Base-by-base conservation (phyloP, 1,140 invertebrate species). In the Orius insidiosus region DNA sequence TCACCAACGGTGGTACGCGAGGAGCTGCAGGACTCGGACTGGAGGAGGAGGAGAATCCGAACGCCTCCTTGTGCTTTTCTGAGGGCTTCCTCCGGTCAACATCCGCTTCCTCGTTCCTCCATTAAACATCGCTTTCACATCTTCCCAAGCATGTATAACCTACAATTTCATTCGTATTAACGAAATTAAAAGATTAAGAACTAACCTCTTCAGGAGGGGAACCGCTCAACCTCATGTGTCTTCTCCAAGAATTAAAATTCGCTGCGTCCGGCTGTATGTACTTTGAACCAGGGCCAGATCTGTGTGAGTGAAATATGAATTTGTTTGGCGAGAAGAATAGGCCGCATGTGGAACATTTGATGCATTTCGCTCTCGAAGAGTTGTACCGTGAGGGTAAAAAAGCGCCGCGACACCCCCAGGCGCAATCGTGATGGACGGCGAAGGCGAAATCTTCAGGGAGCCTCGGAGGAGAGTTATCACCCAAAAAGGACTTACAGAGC, bases 101-200 rank as follows among this genome's bases (percentile, higher is more conserved):
- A 90, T 67, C 33, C 90, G 67, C 58, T 95, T 95, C 11, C 93
- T 72, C 0, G 87, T 94, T 0, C 90, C 92, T 0, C 92, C 92
- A 61, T 97, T 97, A 61, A 96, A 97, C 89, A 97, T 95, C 0
- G 92, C 90, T 69, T 96, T 95, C 0, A 95, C 89, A 62, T 96
- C 90, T 63, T 95, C 89, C 60, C 59, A 61, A 14, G 54, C 59
- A 48, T 62, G 58, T 1, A 53, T 47, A 3, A 68, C 41, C 41
- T 43, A 30, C 2, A 30, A n/a, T 3, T 5, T 3, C n/a, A 24
- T n/a, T n/a, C n/a, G n/a, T 36, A 9, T 4, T 36, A 36, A 36
- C n/a, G 9, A 36, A 11, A 11, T 4, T 5, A 36, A 36, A 9
- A 13, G 5, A 36, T 4, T 36, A 5, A 36, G n/a, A 36, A 36